These are phyloP conservation scores for Ophion ventricosus DNA, from an alignment of 2,888 invertebrate genomes.

Conservation along the genomic window DNA sequence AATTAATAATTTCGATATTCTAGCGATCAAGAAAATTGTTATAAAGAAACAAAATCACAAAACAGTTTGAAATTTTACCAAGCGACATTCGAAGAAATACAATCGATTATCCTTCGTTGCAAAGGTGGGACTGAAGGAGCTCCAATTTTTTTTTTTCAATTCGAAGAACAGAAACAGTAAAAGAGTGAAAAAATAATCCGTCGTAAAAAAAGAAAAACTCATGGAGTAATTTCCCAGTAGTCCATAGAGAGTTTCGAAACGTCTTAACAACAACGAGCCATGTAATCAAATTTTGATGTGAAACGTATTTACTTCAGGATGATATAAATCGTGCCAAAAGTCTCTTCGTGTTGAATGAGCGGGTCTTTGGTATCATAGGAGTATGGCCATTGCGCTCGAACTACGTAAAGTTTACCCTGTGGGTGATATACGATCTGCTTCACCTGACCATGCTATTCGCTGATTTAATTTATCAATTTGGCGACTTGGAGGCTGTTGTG, in stretches of 20 bases:
- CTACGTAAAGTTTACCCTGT: slow-evolving; percentile 25
- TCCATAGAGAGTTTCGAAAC: neutral
- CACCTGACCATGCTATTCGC: slow-evolving; percentile 20
- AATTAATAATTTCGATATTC: too few relatives aligned
- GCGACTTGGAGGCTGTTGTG: slow-evolving; percentile 28
- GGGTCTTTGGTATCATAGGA: slow-evolving; percentile 34
- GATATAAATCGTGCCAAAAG: slow-evolving; percentile 18
- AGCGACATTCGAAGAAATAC: neutral
- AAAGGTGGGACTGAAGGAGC: neutral
- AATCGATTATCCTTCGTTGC: neutral
- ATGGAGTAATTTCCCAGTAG: neutral
- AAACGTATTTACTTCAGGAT: slow-evolving; percentile 15
- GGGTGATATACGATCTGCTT: slow-evolving; percentile 29
- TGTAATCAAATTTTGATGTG: too few relatives aligned
- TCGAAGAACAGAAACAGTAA: neutral
- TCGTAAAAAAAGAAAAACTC: neutral
- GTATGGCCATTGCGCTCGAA: slow-evolving; percentile 39
- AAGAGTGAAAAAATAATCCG: neutral
- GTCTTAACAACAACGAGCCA: neutral
- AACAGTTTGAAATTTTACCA: neutral
- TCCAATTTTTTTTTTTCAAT: neutral
- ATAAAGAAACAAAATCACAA: neutral
- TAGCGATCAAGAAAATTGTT: neutral
- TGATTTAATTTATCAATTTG: slow-evolving; percentile 34
- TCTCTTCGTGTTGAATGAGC: slow-evolving; percentile 26